Conservation (phyloP, 1,140 invertebrate species). For the Brachionus paranguensis region DNA sequence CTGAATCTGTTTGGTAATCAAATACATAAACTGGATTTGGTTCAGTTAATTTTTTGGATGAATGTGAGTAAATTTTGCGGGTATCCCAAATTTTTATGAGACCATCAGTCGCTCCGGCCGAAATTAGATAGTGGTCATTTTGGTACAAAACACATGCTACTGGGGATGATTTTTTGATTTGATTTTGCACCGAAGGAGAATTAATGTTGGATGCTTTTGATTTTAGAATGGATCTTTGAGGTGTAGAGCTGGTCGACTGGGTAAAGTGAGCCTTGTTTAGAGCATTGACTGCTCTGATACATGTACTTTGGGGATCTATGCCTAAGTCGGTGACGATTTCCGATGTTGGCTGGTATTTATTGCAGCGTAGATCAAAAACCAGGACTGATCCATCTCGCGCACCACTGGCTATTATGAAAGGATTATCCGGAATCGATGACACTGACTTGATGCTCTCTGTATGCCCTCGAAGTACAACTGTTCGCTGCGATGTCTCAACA, state of each 20-base stretch:
- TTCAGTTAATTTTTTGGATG: neutral
- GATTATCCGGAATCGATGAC: neutral
- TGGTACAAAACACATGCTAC: constrained; percentile 32
- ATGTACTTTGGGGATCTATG: neutral
- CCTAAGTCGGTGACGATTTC: neutral
- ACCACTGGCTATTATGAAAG: constrained; percentile 10
- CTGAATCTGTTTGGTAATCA: neutral
- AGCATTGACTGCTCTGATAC: neutral
- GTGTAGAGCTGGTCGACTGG: neutral
- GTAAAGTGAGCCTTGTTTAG: constrained; percentile 19
- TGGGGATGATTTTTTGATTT: constrained; percentile 3
- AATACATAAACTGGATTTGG: neutral
- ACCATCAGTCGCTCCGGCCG: constrained; percentile 27
- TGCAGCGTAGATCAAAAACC: constrained; percentile 22
- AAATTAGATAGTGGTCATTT: constrained; percentile 8
- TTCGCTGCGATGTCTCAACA: neutral
- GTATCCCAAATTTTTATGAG: constrained; percentile 31
- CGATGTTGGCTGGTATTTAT: constrained; percentile 18
- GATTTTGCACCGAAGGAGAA: neutral
- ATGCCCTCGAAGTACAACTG: neutral
- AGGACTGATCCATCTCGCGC: constrained; percentile 16
- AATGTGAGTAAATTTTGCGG: neutral
- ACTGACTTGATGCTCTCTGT: constrained; percentile 34
- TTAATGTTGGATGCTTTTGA: neutral
- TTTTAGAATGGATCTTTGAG: neutral